A percentile compares a stretch with the other conserved stretches of the same genome.
Conservation (phyloP, 2,797 vertebrate species). For the Rhabdomys pumilio region DNA sequence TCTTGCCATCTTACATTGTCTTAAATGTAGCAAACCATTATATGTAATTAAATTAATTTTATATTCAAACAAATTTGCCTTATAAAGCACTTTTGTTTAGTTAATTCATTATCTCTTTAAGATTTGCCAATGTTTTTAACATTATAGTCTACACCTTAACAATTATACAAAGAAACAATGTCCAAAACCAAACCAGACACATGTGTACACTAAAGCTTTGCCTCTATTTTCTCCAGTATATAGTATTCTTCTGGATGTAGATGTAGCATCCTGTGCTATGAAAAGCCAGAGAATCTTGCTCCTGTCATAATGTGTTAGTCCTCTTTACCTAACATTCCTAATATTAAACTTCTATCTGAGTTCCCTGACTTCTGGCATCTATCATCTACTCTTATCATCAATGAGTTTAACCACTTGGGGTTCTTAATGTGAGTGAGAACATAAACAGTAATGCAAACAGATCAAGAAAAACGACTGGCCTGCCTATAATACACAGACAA, state of each 20-base stretch:
- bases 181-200: background rate
- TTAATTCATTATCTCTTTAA: background rate
- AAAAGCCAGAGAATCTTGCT: background rate
- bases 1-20: background rate
- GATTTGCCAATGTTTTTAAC: background rate
- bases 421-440: background rate
- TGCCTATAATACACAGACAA: too few relatives aligned
- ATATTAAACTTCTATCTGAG: background rate
- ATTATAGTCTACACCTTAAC: background rate
- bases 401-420: too few relatives aligned
- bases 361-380: background rate
- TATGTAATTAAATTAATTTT: background rate
- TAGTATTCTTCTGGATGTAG: too few relatives aligned
- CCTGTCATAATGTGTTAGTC: background rate
- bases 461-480: background rate
- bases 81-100: background rate
- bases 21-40: background rate
- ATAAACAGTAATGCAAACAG: background rate
- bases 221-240: background rate
- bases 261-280: background rate
- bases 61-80: background rate
- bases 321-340: background rate
- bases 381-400: background rate
- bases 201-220: background rate
- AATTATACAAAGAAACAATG: background rate